Percentiles rank a stretch among this genome's conserved stretches.
phyloP scores from a whole-genome alignment of 2,797 vertebrate genomes.

The Crax fasciolata region DNA sequence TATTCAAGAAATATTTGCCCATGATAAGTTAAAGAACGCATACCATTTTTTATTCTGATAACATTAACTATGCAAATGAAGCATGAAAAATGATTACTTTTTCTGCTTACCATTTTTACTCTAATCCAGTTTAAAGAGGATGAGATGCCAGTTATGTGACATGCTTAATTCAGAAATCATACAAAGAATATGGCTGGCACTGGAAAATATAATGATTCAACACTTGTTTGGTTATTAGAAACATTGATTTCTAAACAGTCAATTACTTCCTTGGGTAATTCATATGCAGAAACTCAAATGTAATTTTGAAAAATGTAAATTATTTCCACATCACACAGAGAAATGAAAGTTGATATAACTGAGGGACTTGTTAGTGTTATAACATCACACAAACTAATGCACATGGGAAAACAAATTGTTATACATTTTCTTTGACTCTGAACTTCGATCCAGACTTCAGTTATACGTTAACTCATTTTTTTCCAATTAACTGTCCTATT shows the following conservation, averaged over 20 bases:
- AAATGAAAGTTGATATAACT: slow-evolving; percentile 63
- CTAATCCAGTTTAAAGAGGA: slow-evolving; percentile 7
- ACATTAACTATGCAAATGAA: not conserved
- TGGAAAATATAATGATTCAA: slow-evolving; percentile 49
- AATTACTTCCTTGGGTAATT: slow-evolving; percentile 53
- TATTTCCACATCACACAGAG: slow-evolving; percentile 45
- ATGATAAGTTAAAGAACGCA: not conserved
- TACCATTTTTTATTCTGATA: not conserved
- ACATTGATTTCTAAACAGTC: slow-evolving; percentile 58
- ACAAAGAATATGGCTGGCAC: slow-evolving; percentile 4
- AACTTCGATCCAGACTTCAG: slow-evolving; percentile 60
- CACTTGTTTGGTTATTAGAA: slow-evolving; percentile 63
- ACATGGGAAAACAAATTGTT: slow-evolving; percentile 67
- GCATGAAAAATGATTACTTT: slow-evolving; percentile 21
- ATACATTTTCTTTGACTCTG: slow-evolving; percentile 52
- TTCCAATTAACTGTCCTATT: slow-evolving; percentile 60
- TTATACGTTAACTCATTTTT: slow-evolving; percentile 34
- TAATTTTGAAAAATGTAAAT: slow-evolving; percentile 60
- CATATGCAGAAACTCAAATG: slow-evolving; percentile 41
- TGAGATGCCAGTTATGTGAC: not conserved
- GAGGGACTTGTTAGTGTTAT: slow-evolving; percentile 65
- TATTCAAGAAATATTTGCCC: not conserved
- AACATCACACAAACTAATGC: slow-evolving; percentile 57
- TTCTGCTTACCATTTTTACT: not conserved
- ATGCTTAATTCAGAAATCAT: slow-evolving; percentile 14